Conservation (phyloP, 2,888 invertebrate species). For the Hirtodrosophila duncani region DNA sequence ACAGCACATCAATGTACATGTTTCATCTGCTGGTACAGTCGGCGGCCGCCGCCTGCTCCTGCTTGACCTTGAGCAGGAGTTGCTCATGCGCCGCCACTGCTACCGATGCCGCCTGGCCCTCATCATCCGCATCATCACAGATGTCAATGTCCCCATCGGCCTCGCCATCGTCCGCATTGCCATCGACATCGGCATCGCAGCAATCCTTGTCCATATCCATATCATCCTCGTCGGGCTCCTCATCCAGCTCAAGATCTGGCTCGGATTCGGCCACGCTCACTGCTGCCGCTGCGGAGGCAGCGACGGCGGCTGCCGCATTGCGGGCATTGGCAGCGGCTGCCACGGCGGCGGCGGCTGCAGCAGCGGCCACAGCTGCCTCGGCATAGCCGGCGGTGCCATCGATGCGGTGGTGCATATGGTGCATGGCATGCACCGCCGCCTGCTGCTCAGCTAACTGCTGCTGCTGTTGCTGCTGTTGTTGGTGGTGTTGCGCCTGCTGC, state of each 20-base stretch:
- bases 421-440: constrained; percentile 42
- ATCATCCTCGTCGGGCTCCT: constrained; percentile 49
- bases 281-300: constrained; percentile 30
- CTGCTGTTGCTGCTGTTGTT: constrained; percentile 28
- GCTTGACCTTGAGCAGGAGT: constrained; percentile 60
- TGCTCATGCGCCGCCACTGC: constrained; percentile 55
- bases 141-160: constrained; percentile 72
- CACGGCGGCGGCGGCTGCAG: constrained; percentile 55
- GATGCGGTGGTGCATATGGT: constrained; percentile 57
- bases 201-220: constrained; percentile 30
- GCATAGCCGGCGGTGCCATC: constrained; percentile 51
- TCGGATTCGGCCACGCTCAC: constrained; percentile 47
- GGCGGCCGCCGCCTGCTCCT: constrained; percentile 46
- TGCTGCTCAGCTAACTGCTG: constrained; percentile 57
- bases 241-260: constrained; percentile 44
- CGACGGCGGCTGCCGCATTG: constrained; percentile 50
- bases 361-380: constrained; percentile 58
- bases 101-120: too few relatives aligned
- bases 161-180: constrained; percentile 36
- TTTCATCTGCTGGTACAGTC: constrained; percentile 69
- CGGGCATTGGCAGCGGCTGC: constrained; percentile 56
- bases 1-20: constrained; percentile 74
- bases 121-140: constrained; percentile 72
- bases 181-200: constrained; percentile 29
- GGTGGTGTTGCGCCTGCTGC: constrained; percentile 56